Evolutionary conservation across 2,113 vertebrate species (phyloP).

Genomic region (Cavia porcellus): DNA sequence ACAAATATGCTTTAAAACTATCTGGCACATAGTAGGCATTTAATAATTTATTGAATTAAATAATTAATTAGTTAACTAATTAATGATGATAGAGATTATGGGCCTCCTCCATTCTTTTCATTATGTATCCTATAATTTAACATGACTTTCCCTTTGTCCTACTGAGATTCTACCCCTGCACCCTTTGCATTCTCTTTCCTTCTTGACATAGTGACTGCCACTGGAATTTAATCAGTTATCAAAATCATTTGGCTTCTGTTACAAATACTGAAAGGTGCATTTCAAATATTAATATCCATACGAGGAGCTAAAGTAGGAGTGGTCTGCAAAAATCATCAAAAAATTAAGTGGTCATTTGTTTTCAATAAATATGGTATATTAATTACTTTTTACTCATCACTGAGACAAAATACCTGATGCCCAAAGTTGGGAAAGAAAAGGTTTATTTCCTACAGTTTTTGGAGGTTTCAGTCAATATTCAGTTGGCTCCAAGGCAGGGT

Average conservation of each 20-base stretch:
- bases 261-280: conserved; percentile 38
- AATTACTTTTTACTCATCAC: too few species aligned
- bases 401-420: too few species aligned
- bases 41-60: conserved; percentile 7
- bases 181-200: conserved; percentile 40
- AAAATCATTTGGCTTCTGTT: conserved; percentile 38
- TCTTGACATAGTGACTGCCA: not conserved
- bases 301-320: conserved; percentile 47
- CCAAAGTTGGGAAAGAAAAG: too few species aligned
- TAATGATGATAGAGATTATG: not conserved
- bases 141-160: conserved; percentile 21
- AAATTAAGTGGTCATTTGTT: conserved; percentile 46
- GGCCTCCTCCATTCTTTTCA: not conserved
- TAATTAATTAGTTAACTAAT: not conserved
- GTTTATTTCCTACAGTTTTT: too few species aligned
- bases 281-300: conserved; percentile 63
- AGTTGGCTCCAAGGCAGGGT: too few species aligned
- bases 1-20: not conserved
- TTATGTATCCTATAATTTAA: conserved; percentile 12
- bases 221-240: conserved; percentile 55
- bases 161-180: not conserved
- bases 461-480: too few species aligned
- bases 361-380: too few species aligned
- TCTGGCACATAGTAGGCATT: not conserved
- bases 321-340: conserved; percentile 31